Conservation (phyloP, 2,888 invertebrate genomes). For the Holacanthella duospinosa region DNA sequence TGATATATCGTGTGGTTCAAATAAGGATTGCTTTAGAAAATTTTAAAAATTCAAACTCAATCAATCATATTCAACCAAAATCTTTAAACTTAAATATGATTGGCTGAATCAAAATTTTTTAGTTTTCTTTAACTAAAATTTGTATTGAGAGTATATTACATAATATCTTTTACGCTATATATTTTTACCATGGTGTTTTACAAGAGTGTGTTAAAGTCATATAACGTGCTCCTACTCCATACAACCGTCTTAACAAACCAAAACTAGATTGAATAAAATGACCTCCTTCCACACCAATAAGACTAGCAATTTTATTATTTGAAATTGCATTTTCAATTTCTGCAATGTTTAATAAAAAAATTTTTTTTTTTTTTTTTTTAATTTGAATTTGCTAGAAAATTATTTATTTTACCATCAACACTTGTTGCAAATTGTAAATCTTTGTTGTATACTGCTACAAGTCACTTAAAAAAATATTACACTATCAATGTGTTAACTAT, state of each 20-base stretch:
- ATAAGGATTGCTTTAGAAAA: no score
- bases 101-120: no score
- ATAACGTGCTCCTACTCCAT: slow-evolving; percentile 77
- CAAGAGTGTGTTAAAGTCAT: slow-evolving; percentile 85
- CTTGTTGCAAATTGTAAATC: slow-evolving; percentile 48
- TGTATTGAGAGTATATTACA: background rate
- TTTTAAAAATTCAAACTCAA: no score
- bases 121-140: background rate
- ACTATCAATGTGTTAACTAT: no score
- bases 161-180: background rate
- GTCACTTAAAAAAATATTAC: no score
- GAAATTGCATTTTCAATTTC: slow-evolving; percentile 45
- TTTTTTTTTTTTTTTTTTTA: no score
- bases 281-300: slow-evolving; percentile 78
- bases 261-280: slow-evolving; percentile 82
- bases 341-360: slow-evolving; percentile 31
- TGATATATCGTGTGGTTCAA: no score
- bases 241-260: slow-evolving; percentile 75
- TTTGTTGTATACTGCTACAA: slow-evolving; percentile 46
- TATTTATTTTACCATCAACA: slow-evolving; percentile 41
- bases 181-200: slow-evolving; percentile 68
- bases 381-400: no score
- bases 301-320: slow-evolving; percentile 48
- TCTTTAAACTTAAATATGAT: no score
- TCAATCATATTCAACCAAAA: no score